Base-by-base conservation (phyloP, 2,888 invertebrate species). In the Blomia tropicalis region DNA sequence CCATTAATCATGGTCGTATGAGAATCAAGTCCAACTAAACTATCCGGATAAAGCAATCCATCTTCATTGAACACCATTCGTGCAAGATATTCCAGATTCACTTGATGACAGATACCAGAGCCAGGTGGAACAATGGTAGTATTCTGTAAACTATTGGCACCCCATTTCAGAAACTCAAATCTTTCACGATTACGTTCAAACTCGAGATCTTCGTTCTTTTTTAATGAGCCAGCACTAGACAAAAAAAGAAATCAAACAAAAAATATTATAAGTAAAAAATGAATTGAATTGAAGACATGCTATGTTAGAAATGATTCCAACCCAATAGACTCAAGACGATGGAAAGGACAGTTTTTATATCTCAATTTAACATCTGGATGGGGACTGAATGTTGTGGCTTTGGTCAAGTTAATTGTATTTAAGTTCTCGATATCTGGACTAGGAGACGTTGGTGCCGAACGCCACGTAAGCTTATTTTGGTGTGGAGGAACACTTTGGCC, bases 1-100 rank as follows among this genome's bases (percentile, higher is more conserved):
- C 95, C 95, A 72, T 93, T 93, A 67, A 96, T 92, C 95, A 98
- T 96, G 17, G 96, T 96, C 1, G 96, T 98, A 72, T 98, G 96
- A 0, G 92, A 92, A 79, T 98, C 98, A 0, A 96, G 96, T 7
- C 96, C 96, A 43, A 98, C 95, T 66, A 91, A 83, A 11, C 86
- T 87, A 74, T 93, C 92, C 0, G 91, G 91, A 71, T 87, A 84
- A 1, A 92, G 75, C 0, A 83, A 70, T 51, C 79, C 77, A 19
- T 79, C 69, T 43, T 69, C 64, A 19, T 64, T 70, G 72, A 95
- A 95, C 36, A 95, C 92, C 17, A 95, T 91, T 63, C 87, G 77
- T 0, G 87, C 88, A 58, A 96, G 74, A 72, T 92, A 93, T 73
- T 95, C 95, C 72, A 98, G 77, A 75, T 98, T 98, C 0, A 98